Evolutionary conservation across 2,888 invertebrate genomes (phyloP).

Genomic region (Tolmerus cingulatus): DNA sequence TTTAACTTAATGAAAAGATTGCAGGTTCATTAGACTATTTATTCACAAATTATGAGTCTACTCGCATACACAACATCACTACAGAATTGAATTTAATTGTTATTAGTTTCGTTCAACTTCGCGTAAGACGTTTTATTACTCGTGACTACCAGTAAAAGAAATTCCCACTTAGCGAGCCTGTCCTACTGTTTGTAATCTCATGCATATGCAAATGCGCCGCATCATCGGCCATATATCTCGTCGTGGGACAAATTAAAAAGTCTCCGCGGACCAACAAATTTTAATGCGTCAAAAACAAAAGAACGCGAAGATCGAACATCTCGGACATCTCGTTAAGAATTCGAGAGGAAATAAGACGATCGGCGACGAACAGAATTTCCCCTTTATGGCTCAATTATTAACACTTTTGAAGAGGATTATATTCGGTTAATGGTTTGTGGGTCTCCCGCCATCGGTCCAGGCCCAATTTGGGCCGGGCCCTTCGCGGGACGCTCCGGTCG

Average conservation of each 20-base stretch:
- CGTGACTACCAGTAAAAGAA: neutral
- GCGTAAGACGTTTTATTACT: neutral
- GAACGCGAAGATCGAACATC: neutral
- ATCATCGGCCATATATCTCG: constrained; percentile 7
- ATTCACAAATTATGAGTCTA: no score
- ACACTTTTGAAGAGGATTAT: constrained; percentile 46
- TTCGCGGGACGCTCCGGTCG: neutral
- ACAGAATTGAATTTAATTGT: no score
- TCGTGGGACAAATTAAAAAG: neutral
- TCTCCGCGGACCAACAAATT: neutral
- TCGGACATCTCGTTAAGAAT: neutral
- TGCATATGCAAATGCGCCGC: neutral
- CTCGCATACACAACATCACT: no score
- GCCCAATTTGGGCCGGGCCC: neutral
- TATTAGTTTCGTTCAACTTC: neutral
- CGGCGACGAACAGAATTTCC: constrained; percentile 2
- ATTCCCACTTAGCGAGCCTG: neutral
- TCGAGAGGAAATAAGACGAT: neutral
- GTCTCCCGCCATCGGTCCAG: constrained; percentile 1
- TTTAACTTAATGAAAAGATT: no score
- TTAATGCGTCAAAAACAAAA: constrained; percentile 3
- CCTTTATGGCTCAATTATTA: constrained; percentile 47
- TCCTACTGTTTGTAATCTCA: neutral
- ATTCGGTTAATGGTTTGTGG: constrained; percentile 42
- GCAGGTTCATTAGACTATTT: no score